Evolutionary conservation across 2,888 invertebrate species (phyloP).

Genomic region (Azorinus chamasolen): DNA sequence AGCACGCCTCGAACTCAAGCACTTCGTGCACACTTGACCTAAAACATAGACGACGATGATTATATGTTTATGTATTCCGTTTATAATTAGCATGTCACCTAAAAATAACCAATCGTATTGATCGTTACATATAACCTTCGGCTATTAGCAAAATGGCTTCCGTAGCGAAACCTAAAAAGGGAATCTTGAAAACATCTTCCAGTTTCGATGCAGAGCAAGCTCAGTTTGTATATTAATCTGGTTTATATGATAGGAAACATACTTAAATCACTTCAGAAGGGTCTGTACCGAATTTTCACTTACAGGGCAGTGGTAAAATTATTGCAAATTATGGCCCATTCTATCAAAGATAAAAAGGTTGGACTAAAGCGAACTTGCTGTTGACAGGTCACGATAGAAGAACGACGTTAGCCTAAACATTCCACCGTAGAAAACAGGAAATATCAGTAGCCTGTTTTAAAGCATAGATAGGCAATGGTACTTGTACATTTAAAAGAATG

Average conservation of each 20-base stretch:
- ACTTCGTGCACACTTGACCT: too few species aligned
- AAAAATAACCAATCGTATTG: conserved; percentile 36
- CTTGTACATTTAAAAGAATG: too few species aligned
- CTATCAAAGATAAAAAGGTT: too few species aligned
- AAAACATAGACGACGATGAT: conserved; percentile 5
- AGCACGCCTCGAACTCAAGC: too few species aligned
- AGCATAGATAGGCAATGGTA: too few species aligned
- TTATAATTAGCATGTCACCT: background rate
- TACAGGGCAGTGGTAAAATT: too few species aligned
- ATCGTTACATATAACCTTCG: conserved; percentile 40
- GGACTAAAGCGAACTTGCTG: too few species aligned
- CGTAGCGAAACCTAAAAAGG: conserved; percentile 93
- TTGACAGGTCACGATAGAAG: too few species aligned
- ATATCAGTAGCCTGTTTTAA: too few species aligned
- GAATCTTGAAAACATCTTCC: conserved; percentile 96
- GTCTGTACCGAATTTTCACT: background rate
- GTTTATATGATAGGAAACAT: background rate
- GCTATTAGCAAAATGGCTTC: conserved; percentile 77
- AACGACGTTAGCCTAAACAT: too few species aligned
- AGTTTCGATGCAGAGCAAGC: conserved; percentile 91
- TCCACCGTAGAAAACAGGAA: too few species aligned
- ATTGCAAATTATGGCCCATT: too few species aligned
- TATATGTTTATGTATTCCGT: conserved; percentile 19
- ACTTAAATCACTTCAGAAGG: background rate
- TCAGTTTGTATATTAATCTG: conserved; percentile 7